These are phyloP conservation scores for Myotis daubentonii DNA, from an alignment of 2,797 vertebrate species.

Conservation along the genomic window DNA sequence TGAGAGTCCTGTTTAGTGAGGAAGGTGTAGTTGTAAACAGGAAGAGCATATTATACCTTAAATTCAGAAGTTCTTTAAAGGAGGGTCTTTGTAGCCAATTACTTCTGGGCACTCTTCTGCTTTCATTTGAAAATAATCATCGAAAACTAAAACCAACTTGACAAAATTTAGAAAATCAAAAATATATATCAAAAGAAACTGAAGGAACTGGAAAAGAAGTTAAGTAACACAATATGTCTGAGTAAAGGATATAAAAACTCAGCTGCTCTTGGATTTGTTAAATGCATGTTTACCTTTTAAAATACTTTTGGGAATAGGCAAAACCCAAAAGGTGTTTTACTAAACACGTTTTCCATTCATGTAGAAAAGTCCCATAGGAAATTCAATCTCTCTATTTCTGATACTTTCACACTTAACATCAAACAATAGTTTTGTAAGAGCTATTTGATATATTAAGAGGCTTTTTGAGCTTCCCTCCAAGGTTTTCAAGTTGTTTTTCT, in stretches of 20 bases:
- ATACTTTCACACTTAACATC: constrained; percentile 78
- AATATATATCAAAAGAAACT: constrained; percentile 48
- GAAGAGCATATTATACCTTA: neutral
- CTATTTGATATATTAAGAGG: constrained; percentile 79
- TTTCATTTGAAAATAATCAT: constrained; percentile 14
- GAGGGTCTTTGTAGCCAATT: neutral
- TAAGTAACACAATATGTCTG: constrained; percentile 67
- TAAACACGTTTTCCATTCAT: constrained; percentile 69
- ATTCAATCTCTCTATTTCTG: constrained; percentile 74
- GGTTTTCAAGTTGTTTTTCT: constrained; percentile 72
- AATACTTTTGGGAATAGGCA: constrained; percentile 58
- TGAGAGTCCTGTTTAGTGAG: neutral
- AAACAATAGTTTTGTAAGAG: constrained; percentile 76
- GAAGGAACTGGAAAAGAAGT: constrained; percentile 72
- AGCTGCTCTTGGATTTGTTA: constrained; percentile 65
- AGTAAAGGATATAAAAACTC: constrained; percentile 57
- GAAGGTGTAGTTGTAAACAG: neutral
- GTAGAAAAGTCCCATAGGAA: constrained; percentile 70
- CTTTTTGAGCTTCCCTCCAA: constrained; percentile 59
- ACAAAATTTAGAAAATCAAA: constrained; percentile 63
- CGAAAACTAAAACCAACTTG: constrained; percentile 37
- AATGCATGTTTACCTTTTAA: constrained; percentile 73
- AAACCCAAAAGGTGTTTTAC: constrained; percentile 72
- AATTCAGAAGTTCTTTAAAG: constrained; percentile 25
- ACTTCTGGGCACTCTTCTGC: neutral